Evolutionary conservation across 2,888 invertebrate genomes (phyloP).

Genomic region (Melanchra persicariae): DNA sequence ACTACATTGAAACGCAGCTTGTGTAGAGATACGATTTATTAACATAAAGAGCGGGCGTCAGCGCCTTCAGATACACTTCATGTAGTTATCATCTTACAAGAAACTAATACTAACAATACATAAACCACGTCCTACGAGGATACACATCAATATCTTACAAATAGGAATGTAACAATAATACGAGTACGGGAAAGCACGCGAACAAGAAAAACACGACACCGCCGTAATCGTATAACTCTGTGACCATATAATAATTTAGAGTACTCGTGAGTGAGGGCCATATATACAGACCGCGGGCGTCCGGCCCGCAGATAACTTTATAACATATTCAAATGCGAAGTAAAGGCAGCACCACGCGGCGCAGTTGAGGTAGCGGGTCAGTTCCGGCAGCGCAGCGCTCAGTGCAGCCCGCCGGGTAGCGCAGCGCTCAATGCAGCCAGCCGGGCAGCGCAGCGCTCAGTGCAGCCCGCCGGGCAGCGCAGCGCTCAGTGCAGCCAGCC

Average conservation of each 20-base stretch:
- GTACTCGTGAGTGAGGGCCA: constrained; percentile 48
- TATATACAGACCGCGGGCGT: constrained; percentile 38
- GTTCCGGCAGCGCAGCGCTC: constrained; percentile 34
- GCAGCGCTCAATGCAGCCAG: too few species aligned
- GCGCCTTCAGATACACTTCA: constrained; percentile 28
- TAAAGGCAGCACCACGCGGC: constrained; percentile 59
- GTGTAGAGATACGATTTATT: constrained; percentile 59
- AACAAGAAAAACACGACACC: constrained; percentile 51
- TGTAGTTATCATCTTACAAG: constrained; percentile 50
- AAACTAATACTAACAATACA: constrained; percentile 57
- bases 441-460: too few species aligned
- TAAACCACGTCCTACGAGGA: constrained; percentile 48
- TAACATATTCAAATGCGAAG: constrained; percentile 57
- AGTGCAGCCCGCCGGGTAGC: too few species aligned
- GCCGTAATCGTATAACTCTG: constrained; percentile 50
- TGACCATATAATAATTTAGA: constrained; percentile 52
- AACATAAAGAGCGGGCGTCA: constrained; percentile 42
- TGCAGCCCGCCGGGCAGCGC: too few species aligned
- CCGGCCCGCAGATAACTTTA: constrained; percentile 33
- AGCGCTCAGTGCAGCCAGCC: too few species aligned
- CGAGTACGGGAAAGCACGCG: constrained; percentile 50
- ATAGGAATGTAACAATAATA: constrained; percentile 70
- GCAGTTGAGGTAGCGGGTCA: constrained; percentile 64
- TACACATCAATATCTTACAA: constrained; percentile 63
- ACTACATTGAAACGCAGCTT: constrained; percentile 37